phyloP scores from a whole-genome alignment of 2,113 vertebrate genomes.

The Pandion haliaetus region DNA sequence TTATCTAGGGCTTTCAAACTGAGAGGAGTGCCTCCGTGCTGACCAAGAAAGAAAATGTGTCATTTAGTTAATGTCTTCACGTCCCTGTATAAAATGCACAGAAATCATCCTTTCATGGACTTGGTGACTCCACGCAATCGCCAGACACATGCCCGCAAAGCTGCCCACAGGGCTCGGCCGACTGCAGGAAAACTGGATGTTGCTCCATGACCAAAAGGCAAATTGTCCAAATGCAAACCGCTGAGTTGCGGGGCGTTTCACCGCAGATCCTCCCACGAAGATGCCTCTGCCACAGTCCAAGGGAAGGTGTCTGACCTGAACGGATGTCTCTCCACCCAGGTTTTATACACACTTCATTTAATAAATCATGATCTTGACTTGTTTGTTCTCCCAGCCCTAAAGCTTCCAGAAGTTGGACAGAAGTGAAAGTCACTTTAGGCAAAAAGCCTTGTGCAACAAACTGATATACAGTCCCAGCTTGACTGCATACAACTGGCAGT shows the following conservation, averaged over 20 bases:
- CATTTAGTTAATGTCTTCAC: neutral
- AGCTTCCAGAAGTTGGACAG: neutral
- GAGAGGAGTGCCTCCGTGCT: neutral
- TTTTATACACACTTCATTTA: accelerated
- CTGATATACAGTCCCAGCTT: neutral
- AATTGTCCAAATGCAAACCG: neutral
- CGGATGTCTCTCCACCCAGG: neutral
- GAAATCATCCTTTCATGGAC: neutral
- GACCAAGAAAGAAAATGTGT: neutral
- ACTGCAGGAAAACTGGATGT: neutral
- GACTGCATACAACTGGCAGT: neutral
- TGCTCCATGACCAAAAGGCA: neutral
- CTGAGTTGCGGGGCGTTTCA: neutral
- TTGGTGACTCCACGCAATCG: accelerated
- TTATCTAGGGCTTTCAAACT: slow-evolving; percentile 5
- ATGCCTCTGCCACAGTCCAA: accelerated
- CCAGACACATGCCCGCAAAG: accelerated
- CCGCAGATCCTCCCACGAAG: neutral
- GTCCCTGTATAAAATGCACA: neutral
- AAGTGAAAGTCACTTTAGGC: neutral
- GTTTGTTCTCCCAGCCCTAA: neutral
- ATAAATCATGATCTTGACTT: neutral
- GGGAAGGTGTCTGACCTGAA: neutral
- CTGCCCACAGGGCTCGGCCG: accelerated
- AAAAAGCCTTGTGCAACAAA: neutral